These are phyloP conservation scores for Chalcis sispes DNA, from an alignment of 2,888 invertebrate species.

Conservation along the genomic window DNA sequence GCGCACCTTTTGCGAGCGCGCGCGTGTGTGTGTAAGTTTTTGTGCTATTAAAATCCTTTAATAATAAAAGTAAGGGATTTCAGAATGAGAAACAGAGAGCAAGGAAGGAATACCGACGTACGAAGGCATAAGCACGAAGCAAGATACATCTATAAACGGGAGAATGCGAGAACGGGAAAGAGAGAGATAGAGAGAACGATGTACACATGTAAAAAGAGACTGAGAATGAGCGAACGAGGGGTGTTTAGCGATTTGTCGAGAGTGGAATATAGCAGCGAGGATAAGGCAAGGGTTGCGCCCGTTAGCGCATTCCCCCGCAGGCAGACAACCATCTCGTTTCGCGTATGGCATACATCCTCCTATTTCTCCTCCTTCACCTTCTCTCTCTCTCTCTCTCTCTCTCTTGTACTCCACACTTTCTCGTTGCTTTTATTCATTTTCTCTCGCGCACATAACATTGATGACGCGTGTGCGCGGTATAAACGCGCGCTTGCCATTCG, in stretches of 20 bases:
- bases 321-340: too few relatives aligned
- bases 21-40: too few relatives aligned
- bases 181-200: neutral
- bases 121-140: neutral
- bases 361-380: neutral
- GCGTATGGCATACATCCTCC: neutral
- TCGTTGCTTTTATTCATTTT: too few relatives aligned
- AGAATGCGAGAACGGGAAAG: neutral
- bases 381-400: conserved; percentile 40
- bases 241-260: conserved; percentile 48
- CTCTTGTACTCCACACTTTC: too few relatives aligned
- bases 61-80: too few relatives aligned
- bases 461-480: conserved; percentile 26
- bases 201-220: neutral
- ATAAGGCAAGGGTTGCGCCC: conserved; percentile 56
- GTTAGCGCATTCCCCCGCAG: conserved; percentile 57
- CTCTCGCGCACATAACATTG: conserved; percentile 35
- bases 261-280: conserved; percentile 26
- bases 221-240: conserved; percentile 2
- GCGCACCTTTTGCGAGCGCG: too few relatives aligned
- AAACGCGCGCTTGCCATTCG: conserved; percentile 52
- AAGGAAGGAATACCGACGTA: neutral
- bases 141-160: neutral
- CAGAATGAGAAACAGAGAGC: too few relatives aligned
- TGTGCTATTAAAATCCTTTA: neutral